phyloP scores from a whole-genome alignment of 2,113 vertebrate genomes.

The Puntigrus tetrazona region DNA sequence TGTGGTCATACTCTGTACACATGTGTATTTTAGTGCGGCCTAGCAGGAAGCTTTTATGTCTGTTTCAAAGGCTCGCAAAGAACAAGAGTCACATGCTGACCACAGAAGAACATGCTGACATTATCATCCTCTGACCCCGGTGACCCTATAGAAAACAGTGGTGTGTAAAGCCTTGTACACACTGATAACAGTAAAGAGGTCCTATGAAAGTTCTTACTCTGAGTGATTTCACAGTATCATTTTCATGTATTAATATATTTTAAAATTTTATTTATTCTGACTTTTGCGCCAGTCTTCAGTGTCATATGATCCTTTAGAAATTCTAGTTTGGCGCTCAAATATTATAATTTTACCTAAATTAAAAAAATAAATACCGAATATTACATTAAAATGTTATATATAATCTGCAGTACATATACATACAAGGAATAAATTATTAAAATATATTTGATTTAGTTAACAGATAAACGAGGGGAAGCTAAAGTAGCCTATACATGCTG shows the following conservation, averaged over 20 bases:
- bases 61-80: neutral
- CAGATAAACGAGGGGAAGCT: too few species aligned
- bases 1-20: constrained; percentile 1
- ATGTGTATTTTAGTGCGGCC: constrained; percentile 32
- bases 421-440: too few species aligned
- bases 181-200: neutral
- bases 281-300: neutral
- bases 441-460: too few species aligned
- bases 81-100: constrained; percentile 11
- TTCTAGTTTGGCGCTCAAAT: neutral
- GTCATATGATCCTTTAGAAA: neutral
- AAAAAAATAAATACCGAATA: too few species aligned
- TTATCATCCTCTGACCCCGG: neutral
- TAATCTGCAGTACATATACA: too few species aligned
- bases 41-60: neutral
- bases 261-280: neutral
- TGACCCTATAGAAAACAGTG: neutral
- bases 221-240: too few species aligned
- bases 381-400: too few species aligned
- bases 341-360: too few species aligned
- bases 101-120: neutral
- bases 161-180: neutral
- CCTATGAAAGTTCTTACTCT: too few species aligned
- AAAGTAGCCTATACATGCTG: too few species aligned
- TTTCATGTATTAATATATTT: too few species aligned